Evolutionary conservation across 2,113 vertebrate genomes (phyloP), one percentile per base, ranked within the genome.

Genomic region (Hiodon tergisus): DNA sequence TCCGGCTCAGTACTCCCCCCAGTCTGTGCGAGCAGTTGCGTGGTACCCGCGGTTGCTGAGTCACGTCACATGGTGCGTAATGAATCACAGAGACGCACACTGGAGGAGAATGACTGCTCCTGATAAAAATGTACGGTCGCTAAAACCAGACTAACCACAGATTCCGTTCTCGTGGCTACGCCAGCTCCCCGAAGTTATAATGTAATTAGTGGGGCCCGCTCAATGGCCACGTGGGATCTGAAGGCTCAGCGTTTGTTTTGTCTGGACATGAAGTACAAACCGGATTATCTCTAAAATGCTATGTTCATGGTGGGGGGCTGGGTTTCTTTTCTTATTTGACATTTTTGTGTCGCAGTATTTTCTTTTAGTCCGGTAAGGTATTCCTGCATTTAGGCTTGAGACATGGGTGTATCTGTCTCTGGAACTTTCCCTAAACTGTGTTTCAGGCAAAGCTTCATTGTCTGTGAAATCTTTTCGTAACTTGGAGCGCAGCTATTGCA

Each of bases 271-370:
- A 31, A 31, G 31, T 31, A 31, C 78, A 83, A 73, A 85, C 52
- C 80, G 85, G 87, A 88, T 90, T 89, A 88, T 72, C 75, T 81
- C 58, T 87, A 88, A 89, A 81, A 85, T 83, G 81, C 85, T 91
- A 90, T 89, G 80, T 84, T 85, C 79, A 76, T 83, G 77, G 80
- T 78, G 81, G 76, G 79, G 77, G 11, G 72, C 31, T 61, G 58
- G 13, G 13, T 55, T 17, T 54, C 16, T 16, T 52, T 11, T 69
- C n/a, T 31, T 31, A 31, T 31, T 31, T 31, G 31, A 31, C 31
- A 31, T 31, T 31, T 31, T 31, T 31, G 31, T 31, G 31, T 31
- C 31, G 31, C 31, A 31, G 31, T 31, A 31, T 31, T 31, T 31
- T 31, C 31, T 31, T 31, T 31, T 31, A 31, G 31, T 31, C 31